Base-by-base conservation (phyloP, 2,797 vertebrate genomes). In the Protosalanx chinensis region DNA sequence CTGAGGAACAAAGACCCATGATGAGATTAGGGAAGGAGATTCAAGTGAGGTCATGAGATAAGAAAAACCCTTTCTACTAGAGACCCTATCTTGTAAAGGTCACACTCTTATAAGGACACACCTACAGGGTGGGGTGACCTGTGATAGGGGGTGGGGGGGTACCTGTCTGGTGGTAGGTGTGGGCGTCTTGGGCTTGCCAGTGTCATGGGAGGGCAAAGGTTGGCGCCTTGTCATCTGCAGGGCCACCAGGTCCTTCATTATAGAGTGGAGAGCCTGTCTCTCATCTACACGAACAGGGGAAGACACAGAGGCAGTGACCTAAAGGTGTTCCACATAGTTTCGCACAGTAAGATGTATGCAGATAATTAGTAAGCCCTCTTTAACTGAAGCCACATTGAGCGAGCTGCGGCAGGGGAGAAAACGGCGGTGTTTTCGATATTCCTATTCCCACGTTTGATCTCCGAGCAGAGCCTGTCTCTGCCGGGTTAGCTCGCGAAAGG, bases 221-320 rank as follows among this genome's bases (percentile, higher is more conserved):
- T 96, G 94, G 35, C 95, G 93, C 70, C 96, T 91, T 75, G 94
- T 92, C 96, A 99, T 97, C 90, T 98, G 94, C 69, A 99, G 95
- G 4, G 97, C 97, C 70, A 98, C 96, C 91, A 99, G 92, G 91
- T 99, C 97, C 91, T 99, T 98, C 97, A 99, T 98, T 86, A 99
- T 99, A 57, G 97, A 99, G 88, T 99, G 95, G 84, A 99, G 93
- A 85, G 97, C 97, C 91, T 98, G 96, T 70, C 97, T 94, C 84
- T 99, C 97, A 64, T 99, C 97, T 99, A 12, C 20, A 27, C 46
- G n/a, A 16, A 56, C 51, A 56, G 13, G 16, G 16, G 5, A 1
- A 56, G 16, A 56, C 51, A 56, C 16, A 18, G 27, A 53, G 56
- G 64, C 27, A 2, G 0, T 67, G 7, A 56, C 18, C 51, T 53